Base-by-base conservation (phyloP, 2,797 vertebrate genomes). In the Gallinago nigripennis region DNA sequence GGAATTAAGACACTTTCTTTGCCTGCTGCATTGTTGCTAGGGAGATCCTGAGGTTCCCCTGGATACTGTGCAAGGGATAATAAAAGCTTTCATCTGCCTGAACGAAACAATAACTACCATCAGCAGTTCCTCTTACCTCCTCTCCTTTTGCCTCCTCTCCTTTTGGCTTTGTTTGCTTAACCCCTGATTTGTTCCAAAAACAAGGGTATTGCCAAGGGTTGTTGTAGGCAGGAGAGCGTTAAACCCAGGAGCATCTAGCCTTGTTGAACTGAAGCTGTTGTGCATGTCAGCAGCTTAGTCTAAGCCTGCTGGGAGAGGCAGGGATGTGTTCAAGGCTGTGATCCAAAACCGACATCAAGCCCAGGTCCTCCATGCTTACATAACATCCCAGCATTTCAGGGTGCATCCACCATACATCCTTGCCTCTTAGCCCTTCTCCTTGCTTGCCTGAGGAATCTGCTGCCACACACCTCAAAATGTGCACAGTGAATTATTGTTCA, bases 31-130 rank as follows among this genome's bases (percentile, higher is more conserved):
- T 53, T 77, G 95, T 94, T 97, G 87, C 87, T 95, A 95, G 85
- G 94, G 57, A 91, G 88, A 72, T 93, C 72, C 91, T 91, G 79
- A 93, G 76, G 61, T 83, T 95, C 89, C 83, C 86, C 79, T 94
- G 85, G 82, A 90, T 95, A 94, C 87, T 27, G 39, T 81, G 79
- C 46, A 71, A 72, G 35, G 46, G 27, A 89, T 91, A 88, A 84
- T 58, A 75, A 86, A 94, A 83, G 3, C 33, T 81, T n/a, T 84
- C 8, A 33, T 77, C n/a, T 83, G 50, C 35, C 69, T 88, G 57
- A 91, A 54, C 41, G n/a, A 45, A 93, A 50, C 27, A 39, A 70
- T 51, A 82, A 46, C 58, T 81, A 39, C 61, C 69, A 46, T 58
- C 24, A 76, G 30, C 51, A 81, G 13, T 83, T 95, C 50, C 9